phyloP scores from a whole-genome alignment of 1,140 invertebrate genomes.

The Brachionus rubens region DNA sequence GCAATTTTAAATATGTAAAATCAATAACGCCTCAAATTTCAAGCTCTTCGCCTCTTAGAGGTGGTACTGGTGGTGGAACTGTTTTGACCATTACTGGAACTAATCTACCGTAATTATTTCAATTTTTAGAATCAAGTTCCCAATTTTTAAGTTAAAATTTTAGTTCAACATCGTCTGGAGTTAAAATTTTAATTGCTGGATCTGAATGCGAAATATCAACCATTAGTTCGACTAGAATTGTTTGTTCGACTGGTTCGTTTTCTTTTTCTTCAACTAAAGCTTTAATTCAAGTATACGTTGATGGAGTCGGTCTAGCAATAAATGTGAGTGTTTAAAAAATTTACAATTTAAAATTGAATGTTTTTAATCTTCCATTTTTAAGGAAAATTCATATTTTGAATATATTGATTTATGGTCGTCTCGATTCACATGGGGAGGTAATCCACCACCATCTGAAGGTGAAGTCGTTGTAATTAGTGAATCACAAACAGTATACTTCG shows the following conservation, averaged over 20 bases:
- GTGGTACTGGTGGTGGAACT: constrained; percentile 51
- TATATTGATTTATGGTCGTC: constrained; percentile 55
- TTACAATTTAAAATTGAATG: background rate
- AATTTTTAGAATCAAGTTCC: background rate
- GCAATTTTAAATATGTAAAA: constrained; percentile 13
- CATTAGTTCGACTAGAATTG: background rate
- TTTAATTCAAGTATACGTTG: background rate
- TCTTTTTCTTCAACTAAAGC: constrained; percentile 2
- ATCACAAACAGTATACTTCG: constrained; percentile 53
- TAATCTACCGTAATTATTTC: constrained; percentile 48
- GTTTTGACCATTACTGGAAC: constrained; percentile 49
- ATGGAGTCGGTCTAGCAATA: constrained; percentile 17
- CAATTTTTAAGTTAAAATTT: constrained; percentile 47
- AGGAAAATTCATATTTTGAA: constrained; percentile 43
- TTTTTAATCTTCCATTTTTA: background rate
- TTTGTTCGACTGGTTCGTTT: constrained; percentile 26
- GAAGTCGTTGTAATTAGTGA: constrained; percentile 54
- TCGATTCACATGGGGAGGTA: constrained; percentile 51
- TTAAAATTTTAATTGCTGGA: constrained; percentile 34
- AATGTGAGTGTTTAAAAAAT: constrained; percentile 17
- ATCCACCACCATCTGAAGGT: constrained; percentile 50
- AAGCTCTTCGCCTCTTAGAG: constrained; percentile 48
- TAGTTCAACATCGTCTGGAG: constrained; percentile 10
- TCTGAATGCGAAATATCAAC: background rate
- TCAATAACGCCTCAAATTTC: constrained; percentile 40